Evolutionary conservation across 2,113 vertebrate species (phyloP), one percentile per base, ranked within the genome.

Genomic region (Odobenus rosmarus): DNA sequence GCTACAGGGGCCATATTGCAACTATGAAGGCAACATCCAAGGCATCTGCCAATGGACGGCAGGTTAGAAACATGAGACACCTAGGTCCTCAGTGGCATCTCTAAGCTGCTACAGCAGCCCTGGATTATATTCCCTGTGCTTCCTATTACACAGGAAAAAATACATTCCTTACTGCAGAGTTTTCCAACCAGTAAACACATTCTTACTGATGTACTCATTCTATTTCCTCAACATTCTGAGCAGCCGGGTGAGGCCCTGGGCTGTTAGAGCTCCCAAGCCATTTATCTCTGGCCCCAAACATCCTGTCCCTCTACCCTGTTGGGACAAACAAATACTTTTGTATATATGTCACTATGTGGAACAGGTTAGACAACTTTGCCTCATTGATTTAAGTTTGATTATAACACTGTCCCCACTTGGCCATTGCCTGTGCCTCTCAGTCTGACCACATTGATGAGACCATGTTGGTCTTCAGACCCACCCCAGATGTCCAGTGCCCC

Each of bases 111-210:
- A 36, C 0, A 76, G 64, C 42, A 86, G 1, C 42, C 83, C 64
- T 77, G n/a, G 7, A 24, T 76, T 81, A 5, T 80, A 46, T 77
- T 31, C 59, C 28, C 36, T 49, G 83, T 3, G 18, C 42, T 62
- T 46, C 36, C 79, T 64, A 64, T 46, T 94, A 85, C 71, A 64
- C 90, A 39, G 79, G 57, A 28, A 89, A 92, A 89, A 92, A 71
- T 36, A 81, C 5, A 39, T 9, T 42, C 49, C 24, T 85, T 90
- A 26, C 46, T 61, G 10, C 53, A 88, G 61, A 61, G 39, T 24
- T 93, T 83, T 49, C 55, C 33, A 86, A n/a, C 7, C 67, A 77
- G 36, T 86, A 26, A 95, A 85, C 62, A 86, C 55, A 26, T 42
- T 96, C 19, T 96, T 81, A 84, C 21, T 64, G 24, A 86, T 49